These are phyloP conservation scores for Hypomecis punctinalis DNA, from an alignment of 2,888 invertebrate species.

Conservation along the genomic window DNA sequence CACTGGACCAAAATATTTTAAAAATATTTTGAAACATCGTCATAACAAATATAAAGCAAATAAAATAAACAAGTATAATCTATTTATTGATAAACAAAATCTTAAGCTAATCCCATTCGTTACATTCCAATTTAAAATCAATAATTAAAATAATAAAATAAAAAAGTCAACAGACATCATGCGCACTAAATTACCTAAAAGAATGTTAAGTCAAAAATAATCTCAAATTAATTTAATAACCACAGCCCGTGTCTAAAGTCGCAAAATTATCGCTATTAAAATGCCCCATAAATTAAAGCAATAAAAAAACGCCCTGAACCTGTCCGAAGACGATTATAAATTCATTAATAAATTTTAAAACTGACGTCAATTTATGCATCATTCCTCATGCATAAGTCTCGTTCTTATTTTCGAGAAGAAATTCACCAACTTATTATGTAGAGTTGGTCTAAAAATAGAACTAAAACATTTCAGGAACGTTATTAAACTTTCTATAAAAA, in stretches of 20 bases:
- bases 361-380: slow-evolving; percentile 42
- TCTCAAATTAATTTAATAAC: slow-evolving; percentile 19
- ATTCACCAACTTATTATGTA: neutral
- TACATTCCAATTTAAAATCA: too few relatives aligned
- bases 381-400: slow-evolving; percentile 37
- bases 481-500: neutral
- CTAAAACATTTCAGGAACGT: neutral
- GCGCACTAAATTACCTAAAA: neutral
- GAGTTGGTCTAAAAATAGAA: neutral
- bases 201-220: slow-evolving; percentile 7
- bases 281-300: slow-evolving; percentile 37
- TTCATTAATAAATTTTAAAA: slow-evolving; percentile 40
- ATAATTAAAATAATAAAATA: neutral
- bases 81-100: too few relatives aligned
- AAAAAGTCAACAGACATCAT: neutral
- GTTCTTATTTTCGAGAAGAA: slow-evolving; percentile 26
- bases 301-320: slow-evolving; percentile 37
- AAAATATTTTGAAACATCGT: too few relatives aligned
- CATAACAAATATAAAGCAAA: too few relatives aligned
- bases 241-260: slow-evolving; percentile 28
- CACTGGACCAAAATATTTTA: too few relatives aligned
- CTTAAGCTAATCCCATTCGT: too few relatives aligned
- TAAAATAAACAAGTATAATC: too few relatives aligned
- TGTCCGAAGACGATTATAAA: slow-evolving; percentile 39
- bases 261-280: slow-evolving; percentile 35